Evolutionary conservation across 1,140 invertebrate species (phyloP), one percentile per base, ranked within the genome.

Genomic region (Zaprionus nigranus): DNA sequence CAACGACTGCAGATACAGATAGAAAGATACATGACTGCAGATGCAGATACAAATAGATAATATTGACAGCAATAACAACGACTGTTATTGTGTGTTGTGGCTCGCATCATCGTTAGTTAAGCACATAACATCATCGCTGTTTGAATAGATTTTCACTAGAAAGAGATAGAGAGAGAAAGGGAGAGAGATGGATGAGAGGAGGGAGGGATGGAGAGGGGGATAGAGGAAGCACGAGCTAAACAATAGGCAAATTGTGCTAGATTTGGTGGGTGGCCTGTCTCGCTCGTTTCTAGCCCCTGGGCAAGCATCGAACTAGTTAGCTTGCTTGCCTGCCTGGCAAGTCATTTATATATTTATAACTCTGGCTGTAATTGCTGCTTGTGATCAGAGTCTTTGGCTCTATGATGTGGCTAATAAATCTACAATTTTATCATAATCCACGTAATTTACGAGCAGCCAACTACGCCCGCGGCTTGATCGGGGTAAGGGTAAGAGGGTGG

Each of bases 291-390:
- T 9, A 9, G 74, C 74, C 84, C 56, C 40, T 49, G 78, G 84
- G 85, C 74, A 34, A 28, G 30, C 49, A 62, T 70, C 69, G 84
- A 78, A 81, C 81, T 79, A 86, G 82, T 86, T 79, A 86, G 82
- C 86, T 86, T 79, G 59, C 54, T 56, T 38, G 36, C 36, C 63
- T 38, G 36, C 36, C 13, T 46, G 62, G 43, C 63, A 60, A 57
- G 68, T 61, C 43, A 88, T 83, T 83, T 71, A 65, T 60, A 54
- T 66, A 54, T 66, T 59, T 60, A 65, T 43, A 60, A 78, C 68
- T 86, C 59, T 82, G 43, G 63, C 59, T 66, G 59, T 78, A 88
- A 81, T 84, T 75, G 65, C 63, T 78, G 40, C 7, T 9, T 46
- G 40, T 17, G 40, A 15, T 38, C 36, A n/a, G 40, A 17, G 40